phyloP scores from a whole-genome alignment of 2,888 invertebrate genomes.

The Lycocerus yunnanus region DNA sequence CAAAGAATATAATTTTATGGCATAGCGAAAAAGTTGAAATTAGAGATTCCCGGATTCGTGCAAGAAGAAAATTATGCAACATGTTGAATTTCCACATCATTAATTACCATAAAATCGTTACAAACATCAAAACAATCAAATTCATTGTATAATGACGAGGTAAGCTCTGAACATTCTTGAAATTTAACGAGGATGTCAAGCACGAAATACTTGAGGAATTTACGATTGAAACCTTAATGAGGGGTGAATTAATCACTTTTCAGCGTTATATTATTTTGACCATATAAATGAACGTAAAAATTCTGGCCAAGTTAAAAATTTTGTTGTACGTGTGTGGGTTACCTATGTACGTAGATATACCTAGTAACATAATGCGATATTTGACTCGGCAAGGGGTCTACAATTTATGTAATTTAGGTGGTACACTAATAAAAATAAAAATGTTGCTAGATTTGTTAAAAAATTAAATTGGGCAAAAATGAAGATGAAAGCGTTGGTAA shows the following conservation, averaged over 20 bases:
- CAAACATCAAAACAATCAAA: constrained; percentile 13
- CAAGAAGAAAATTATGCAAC: not conserved
- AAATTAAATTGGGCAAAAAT: not conserved
- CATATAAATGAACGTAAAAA: not conserved
- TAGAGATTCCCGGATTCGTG: not conserved
- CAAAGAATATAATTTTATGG: too few species aligned
- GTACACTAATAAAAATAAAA: too few species aligned
- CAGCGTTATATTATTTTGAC: constrained; percentile 17
- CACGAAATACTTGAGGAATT: constrained; percentile 34
- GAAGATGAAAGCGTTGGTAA: constrained; percentile 22
- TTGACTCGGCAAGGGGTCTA: too few species aligned
- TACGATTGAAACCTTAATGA: constrained; percentile 36
- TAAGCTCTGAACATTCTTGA: constrained; percentile 21
- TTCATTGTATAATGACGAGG: constrained; percentile 1
- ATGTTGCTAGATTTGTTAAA: not conserved
- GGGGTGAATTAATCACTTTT: constrained; percentile 37
- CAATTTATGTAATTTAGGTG: too few species aligned
- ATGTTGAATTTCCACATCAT: not conserved
- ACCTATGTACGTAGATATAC: not conserved
- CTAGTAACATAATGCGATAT: too few species aligned
- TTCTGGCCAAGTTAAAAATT: not conserved
- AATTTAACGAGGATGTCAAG: constrained; percentile 33
- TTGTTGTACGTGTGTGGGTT: not conserved
- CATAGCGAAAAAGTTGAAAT: not conserved
- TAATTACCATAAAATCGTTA: not conserved